phyloP scores from a whole-genome alignment of 1,140 invertebrate genomes.

The Sminthurides bifidus region DNA sequence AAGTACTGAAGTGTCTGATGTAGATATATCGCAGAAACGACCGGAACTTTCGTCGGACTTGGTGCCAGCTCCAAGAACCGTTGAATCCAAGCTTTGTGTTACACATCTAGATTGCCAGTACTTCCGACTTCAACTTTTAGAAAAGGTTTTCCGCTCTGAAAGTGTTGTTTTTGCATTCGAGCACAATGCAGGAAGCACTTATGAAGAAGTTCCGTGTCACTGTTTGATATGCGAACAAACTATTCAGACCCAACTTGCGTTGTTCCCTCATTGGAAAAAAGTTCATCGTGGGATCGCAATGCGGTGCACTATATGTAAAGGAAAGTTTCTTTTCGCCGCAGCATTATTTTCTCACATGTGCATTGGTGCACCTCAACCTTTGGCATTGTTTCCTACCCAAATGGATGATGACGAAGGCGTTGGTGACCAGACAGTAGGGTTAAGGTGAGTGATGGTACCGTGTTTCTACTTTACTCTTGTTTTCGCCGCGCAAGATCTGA shows the following conservation, averaged over 20 bases:
- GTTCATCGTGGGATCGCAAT: constrained; percentile 21
- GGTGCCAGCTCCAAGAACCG: too few relatives aligned
- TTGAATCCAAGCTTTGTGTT: too few relatives aligned
- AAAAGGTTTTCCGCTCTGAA: constrained; percentile 23
- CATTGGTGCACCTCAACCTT: constrained; percentile 24
- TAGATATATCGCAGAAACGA: too few relatives aligned
- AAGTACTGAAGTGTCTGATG: too few relatives aligned
- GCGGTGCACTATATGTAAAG: constrained; percentile 30
- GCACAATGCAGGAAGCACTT: background rate
- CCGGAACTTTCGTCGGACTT: too few relatives aligned
- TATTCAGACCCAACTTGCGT: constrained; percentile 7
- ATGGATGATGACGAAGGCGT: constrained; percentile 9
- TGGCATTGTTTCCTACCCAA: too few relatives aligned
- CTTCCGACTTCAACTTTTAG: too few relatives aligned
- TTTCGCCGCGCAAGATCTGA: too few relatives aligned
- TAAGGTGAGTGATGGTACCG: background rate
- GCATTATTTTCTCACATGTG: constrained; percentile 29
- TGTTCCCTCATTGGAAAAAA: constrained; percentile 29
- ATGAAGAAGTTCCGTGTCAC: constrained; percentile 25
- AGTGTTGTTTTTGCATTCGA: constrained; percentile 14
- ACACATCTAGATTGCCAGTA: too few relatives aligned
- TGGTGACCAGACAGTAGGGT: constrained; percentile 11
- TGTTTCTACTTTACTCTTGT: too few relatives aligned
- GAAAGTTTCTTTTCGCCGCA: constrained; percentile 27
- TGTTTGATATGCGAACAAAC: constrained; percentile 26